Percentiles rank a stretch among this genome's conserved stretches.
These are phyloP conservation scores for Orussus abietinus DNA, from an alignment of 1,140 invertebrate species.

Conservation along the genomic window DNA sequence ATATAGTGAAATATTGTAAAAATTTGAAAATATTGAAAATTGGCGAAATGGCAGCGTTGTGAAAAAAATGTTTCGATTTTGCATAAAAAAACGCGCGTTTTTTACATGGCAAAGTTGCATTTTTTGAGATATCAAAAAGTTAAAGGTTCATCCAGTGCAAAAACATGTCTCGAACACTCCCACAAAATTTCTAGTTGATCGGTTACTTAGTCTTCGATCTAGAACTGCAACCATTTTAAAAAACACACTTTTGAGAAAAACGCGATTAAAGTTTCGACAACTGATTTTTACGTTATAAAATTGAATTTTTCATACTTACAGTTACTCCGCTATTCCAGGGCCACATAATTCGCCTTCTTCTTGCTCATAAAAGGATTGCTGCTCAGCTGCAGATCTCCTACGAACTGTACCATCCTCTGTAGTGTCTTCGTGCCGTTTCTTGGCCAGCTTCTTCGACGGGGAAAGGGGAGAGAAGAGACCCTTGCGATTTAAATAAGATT, in stretches of 20 bases:
- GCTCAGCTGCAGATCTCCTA: no score
- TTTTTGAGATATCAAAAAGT: conserved; percentile 7
- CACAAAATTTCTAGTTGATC: conserved; percentile 4
- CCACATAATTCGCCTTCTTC: conserved; percentile 10
- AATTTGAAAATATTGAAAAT: no score
- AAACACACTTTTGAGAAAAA: conserved; percentile 10
- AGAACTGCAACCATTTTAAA: conserved; percentile 5
- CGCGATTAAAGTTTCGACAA: conserved; percentile 7
- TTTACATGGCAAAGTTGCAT: no score
- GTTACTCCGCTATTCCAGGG: conserved; percentile 6
- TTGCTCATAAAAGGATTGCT: conserved; percentile 6
- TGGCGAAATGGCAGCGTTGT: no score
- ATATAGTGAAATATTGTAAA: no score
- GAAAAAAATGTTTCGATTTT: no score
- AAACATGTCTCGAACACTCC: conserved; percentile 1
- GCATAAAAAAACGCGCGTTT: no score
- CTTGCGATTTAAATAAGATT: no score
- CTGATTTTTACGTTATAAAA: conserved; percentile 8
- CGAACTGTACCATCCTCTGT: no score
- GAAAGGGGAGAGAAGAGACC: no score
- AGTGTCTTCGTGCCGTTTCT: no score
- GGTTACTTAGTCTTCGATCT: conserved; percentile 2
- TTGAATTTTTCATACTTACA: conserved; percentile 7
- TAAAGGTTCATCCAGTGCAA: neutral
- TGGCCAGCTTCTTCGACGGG: no score